Evolutionary conservation across 2,888 invertebrate species (phyloP).

Genomic region (Tyria jacobaeae): DNA sequence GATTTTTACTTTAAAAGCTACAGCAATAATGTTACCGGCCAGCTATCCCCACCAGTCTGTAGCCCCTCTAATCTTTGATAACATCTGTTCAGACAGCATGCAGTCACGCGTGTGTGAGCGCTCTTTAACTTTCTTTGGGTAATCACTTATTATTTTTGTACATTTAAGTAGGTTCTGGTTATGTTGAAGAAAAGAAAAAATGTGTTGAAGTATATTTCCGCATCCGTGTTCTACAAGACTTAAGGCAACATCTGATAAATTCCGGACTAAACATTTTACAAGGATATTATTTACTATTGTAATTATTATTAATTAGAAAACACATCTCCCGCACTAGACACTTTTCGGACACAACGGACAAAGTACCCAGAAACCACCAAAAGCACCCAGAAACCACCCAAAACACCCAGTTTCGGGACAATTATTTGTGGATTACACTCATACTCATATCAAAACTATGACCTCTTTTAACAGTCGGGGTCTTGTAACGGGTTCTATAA

Average conservation of each 20-base stretch:
- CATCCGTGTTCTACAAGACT: neutral
- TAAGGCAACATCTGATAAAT: neutral
- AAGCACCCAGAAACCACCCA: too few relatives aligned
- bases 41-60: conserved; percentile 29
- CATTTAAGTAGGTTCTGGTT: conserved; percentile 25
- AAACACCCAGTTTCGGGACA: too few relatives aligned
- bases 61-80: conserved; percentile 53
- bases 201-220: neutral
- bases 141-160: conserved; percentile 48
- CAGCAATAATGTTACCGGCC: conserved; percentile 15
- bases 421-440: too few relatives aligned
- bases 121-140: conserved; percentile 57
- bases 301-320: too few relatives aligned
- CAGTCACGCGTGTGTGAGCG: conserved; percentile 65
- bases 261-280: neutral
- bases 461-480: too few relatives aligned
- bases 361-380: too few relatives aligned
- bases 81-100: conserved; percentile 62
- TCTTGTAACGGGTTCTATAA: too few relatives aligned
- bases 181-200: conserved; percentile 5
- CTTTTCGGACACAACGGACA: too few relatives aligned
- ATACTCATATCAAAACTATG: too few relatives aligned
- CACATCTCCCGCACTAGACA: too few relatives aligned
- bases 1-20: neutral
- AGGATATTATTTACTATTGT: too few relatives aligned